Conservation (phyloP, 2,113 vertebrate genomes). For the Macaca mulatta region DNA sequence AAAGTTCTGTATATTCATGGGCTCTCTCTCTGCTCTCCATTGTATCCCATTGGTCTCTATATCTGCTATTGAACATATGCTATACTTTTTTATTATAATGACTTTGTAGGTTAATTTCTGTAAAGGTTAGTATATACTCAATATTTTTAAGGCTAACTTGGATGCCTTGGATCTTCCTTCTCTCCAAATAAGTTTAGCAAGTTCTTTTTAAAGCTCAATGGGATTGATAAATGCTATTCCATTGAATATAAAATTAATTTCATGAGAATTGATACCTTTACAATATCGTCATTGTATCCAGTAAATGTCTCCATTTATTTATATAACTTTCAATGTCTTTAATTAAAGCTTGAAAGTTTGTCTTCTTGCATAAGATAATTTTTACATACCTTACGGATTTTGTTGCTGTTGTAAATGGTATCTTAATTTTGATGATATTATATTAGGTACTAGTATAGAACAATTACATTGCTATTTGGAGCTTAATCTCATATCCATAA, state of each 20-base stretch:
- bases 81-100: neutral
- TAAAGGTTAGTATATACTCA: neutral
- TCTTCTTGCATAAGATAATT: neutral
- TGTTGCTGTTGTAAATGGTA: neutral
- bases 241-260: constrained; percentile 9
- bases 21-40: neutral
- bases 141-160: neutral
- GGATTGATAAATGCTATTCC: neutral
- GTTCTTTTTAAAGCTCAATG: neutral
- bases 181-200: neutral
- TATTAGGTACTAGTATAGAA: neutral
- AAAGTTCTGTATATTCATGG: neutral
- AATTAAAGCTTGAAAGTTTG: neutral
- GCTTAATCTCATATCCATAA: neutral
- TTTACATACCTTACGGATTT: neutral
- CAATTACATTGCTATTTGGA: neutral
- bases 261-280: neutral
- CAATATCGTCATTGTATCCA: neutral
- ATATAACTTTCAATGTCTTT: neutral
- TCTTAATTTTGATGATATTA: neutral
- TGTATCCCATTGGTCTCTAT: neutral
- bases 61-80: neutral
- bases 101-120: neutral
- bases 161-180: neutral
- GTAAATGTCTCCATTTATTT: constrained; percentile 25